These are phyloP conservation scores for Daktulosphaira vitifoliae DNA, from an alignment of 1,140 invertebrate species.

Conservation along the genomic window DNA sequence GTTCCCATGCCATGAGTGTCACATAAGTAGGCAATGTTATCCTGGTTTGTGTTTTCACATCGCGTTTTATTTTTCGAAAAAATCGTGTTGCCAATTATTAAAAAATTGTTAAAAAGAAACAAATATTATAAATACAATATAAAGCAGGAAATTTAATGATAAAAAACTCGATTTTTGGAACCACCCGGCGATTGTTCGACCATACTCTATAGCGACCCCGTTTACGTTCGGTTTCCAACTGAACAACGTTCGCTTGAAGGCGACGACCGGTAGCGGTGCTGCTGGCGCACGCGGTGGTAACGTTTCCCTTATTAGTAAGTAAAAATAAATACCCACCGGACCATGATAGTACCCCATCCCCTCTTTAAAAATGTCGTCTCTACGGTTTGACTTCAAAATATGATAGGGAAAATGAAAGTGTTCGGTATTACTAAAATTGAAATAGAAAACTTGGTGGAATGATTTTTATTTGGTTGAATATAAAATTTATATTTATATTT, in stretches of 20 bases:
- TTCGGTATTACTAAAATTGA: too few species aligned
- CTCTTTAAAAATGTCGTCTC: too few species aligned
- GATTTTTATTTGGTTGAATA: too few species aligned
- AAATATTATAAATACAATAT: too few species aligned
- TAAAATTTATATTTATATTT: too few species aligned
- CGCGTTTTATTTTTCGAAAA: neutral
- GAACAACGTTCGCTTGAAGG: constrained; percentile 3
- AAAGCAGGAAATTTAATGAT: too few species aligned
- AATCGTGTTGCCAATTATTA: neutral
- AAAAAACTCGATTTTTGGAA: neutral
- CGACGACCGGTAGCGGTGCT: neutral
- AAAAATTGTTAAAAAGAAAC: neutral
- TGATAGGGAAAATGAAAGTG: too few species aligned
- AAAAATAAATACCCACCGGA: neutral
- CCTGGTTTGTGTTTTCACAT: neutral
- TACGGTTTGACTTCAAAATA: too few species aligned
- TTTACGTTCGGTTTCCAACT: constrained; percentile 16
- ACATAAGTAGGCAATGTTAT: neutral
- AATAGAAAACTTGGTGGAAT: too few species aligned
- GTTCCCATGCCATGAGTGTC: constrained; percentile 31
- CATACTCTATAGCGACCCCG: neutral
- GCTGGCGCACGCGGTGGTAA: neutral
- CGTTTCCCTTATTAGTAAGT: too few species aligned
- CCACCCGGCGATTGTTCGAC: neutral
- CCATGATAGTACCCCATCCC: neutral